These are phyloP conservation scores for Puntigrus tetrazona DNA, from an alignment of 2,113 vertebrate genomes.

Conservation along the genomic window DNA sequence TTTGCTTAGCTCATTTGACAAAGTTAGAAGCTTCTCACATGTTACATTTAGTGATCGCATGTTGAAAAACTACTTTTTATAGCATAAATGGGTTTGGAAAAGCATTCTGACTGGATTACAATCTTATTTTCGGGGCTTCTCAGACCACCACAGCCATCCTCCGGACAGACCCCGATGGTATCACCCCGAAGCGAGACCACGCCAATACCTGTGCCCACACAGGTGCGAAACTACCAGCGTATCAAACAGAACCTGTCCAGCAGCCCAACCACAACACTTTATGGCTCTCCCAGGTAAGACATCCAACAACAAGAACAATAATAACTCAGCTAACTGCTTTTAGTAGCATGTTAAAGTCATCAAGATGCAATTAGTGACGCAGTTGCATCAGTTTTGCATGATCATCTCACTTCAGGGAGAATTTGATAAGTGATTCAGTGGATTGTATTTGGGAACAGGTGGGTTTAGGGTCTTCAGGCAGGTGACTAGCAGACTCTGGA, in stretches of 20 bases:
- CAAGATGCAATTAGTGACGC: not conserved
- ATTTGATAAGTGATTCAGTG: not conserved
- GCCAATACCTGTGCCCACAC: constrained; percentile 93
- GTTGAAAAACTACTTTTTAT: not conserved
- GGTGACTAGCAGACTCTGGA: constrained; percentile 20
- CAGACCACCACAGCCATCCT: constrained; percentile 81
- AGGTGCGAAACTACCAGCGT: constrained; percentile 95
- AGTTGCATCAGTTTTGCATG: not conserved
- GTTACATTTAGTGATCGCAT: not conserved
- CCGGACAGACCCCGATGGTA: constrained; percentile 73
- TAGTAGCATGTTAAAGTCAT: too few species aligned
- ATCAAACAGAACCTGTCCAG: constrained; percentile 95
- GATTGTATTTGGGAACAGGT: constrained; percentile 15
- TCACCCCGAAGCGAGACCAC: constrained; percentile 88
- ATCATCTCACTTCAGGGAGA: not conserved
- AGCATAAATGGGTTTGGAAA: constrained; percentile 37
- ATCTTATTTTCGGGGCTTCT: constrained; percentile 36
- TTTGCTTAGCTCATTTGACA: constrained; percentile 27
- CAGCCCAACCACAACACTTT: constrained; percentile 80
- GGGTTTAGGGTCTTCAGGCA: constrained; percentile 43
- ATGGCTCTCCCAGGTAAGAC: constrained; percentile 89
- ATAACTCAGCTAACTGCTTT: too few species aligned
- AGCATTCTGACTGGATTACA: constrained; percentile 51
- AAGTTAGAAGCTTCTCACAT: not conserved
- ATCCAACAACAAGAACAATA: not conserved